phyloP scores from a whole-genome alignment of 37 sponge, comb jelly and placozoan species.

The Bolinopsis microptera region DNA sequence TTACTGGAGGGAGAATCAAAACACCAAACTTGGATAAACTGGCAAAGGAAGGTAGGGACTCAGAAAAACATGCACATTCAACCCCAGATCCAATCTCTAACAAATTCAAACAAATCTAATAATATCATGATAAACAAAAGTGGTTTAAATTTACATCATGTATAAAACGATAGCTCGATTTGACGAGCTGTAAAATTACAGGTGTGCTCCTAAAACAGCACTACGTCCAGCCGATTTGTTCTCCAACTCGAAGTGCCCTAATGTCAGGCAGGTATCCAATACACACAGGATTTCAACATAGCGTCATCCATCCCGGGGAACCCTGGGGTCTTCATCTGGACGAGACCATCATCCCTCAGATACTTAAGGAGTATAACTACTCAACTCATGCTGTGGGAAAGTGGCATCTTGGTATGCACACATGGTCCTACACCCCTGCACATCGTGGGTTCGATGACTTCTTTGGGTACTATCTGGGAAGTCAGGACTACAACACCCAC shows the following conservation, averaged over 20 bases:
- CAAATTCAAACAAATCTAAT: no score
- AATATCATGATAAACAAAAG: no score
- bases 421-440: constrained; percentile 39
- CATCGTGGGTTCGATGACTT: constrained; percentile 61
- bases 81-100: no score
- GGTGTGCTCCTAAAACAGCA: constrained; percentile 51
- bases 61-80: no score
- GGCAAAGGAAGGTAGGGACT: constrained; percentile 30
- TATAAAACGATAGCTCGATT: no score
- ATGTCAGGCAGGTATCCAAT: constrained; percentile 64
- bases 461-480: constrained; percentile 44
- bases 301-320: constrained; percentile 19
- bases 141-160: no score
- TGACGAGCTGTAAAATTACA: neutral
- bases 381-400: constrained; percentile 52
- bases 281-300: constrained; percentile 7
- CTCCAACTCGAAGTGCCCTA: constrained; percentile 34
- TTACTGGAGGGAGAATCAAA: neutral
- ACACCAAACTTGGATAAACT: constrained; percentile 49
- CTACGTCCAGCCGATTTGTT: constrained; percentile 36
- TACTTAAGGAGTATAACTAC: constrained; percentile 61
- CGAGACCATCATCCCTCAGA: constrained; percentile 17
- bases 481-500: constrained; percentile 34
- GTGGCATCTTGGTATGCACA: constrained; percentile 63
- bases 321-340: constrained; percentile 36